These are phyloP conservation scores for Lepus timidus DNA, from an alignment of 2,113 vertebrate genomes.

Conservation along the genomic window DNA sequence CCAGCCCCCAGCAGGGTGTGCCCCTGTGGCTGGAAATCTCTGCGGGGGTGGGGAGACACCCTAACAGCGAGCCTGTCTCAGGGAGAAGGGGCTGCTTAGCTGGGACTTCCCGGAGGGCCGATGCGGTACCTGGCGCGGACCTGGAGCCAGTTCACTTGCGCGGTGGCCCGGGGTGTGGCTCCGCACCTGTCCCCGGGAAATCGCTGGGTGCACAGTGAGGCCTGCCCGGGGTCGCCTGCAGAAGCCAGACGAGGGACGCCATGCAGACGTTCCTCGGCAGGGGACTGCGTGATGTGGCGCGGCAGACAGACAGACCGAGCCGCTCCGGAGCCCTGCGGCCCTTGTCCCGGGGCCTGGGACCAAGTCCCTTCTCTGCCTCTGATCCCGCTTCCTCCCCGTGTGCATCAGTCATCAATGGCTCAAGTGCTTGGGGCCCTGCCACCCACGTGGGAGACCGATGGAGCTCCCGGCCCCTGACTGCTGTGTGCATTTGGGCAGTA, in stretches of 20 bases:
- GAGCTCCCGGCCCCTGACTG: too few relatives aligned
- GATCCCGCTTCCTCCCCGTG: too few relatives aligned
- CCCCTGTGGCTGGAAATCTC: not conserved
- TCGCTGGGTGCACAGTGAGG: rapidly evolving
- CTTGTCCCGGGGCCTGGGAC: too few relatives aligned
- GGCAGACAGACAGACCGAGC: too few relatives aligned
- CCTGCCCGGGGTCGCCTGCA: not conserved
- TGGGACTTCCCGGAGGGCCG: not conserved
- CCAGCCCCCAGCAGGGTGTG: not conserved
- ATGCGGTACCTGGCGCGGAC: not conserved
- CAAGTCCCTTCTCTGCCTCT: too few relatives aligned
- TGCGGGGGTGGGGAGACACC: too few relatives aligned
- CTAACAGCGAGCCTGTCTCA: rapidly evolving
- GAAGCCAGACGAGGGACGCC: not conserved
- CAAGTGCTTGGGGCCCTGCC: too few relatives aligned
- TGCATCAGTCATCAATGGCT: too few relatives aligned
- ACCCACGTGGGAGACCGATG: too few relatives aligned
- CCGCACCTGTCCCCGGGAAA: not conserved
- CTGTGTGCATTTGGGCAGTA: too few relatives aligned
- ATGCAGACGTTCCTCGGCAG: not conserved
- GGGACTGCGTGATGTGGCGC: not conserved
- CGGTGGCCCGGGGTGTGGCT: not conserved
- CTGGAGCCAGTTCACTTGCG: not conserved
- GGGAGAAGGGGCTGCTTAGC: not conserved
- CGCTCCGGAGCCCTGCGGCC: too few relatives aligned